Conservation (phyloP, 1,140 invertebrate species). For the Drosophila suzukii region DNA sequence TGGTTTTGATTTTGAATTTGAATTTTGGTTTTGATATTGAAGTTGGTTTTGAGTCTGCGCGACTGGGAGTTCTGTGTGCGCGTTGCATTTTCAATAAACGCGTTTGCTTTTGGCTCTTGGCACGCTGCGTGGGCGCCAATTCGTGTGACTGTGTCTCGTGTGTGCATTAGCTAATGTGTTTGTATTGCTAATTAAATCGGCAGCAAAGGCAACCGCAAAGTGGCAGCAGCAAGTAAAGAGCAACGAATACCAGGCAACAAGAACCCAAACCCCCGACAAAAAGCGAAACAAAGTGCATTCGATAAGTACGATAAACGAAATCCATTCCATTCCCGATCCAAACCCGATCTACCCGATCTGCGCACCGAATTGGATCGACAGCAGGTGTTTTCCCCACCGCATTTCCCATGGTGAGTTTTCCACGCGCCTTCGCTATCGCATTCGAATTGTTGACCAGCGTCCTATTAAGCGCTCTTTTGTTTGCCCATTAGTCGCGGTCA, state of each 20-base stretch:
- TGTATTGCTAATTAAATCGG: slow-evolving; percentile 80
- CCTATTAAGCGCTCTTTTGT: slow-evolving; percentile 51
- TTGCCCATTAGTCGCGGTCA: slow-evolving; percentile 65
- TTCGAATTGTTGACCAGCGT: slow-evolving; percentile 7
- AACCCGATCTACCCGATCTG: slow-evolving; percentile 6
- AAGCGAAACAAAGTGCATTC: slow-evolving; percentile 73
- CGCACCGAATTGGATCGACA: slow-evolving; percentile 51
- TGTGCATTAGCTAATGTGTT: slow-evolving; percentile 74
- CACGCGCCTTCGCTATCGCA: slow-evolving; percentile 4
- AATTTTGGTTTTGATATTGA: slow-evolving; percentile 5
- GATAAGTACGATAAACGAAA: slow-evolving; percentile 67
- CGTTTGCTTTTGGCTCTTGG: slow-evolving; percentile 64
- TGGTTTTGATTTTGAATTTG: slow-evolving; percentile 18
- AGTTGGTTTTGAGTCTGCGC: slow-evolving; percentile 31
- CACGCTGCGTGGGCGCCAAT: slow-evolving; percentile 67
- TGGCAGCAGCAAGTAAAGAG: slow-evolving; percentile 52
- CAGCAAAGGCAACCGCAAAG: slow-evolving; percentile 44
- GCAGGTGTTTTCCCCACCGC: slow-evolving; percentile 33
- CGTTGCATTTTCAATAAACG: slow-evolving; percentile 76
- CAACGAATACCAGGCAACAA: background rate
- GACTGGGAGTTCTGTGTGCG: slow-evolving; percentile 36
- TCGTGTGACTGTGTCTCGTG: slow-evolving; percentile 32
- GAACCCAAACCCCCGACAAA: slow-evolving; percentile 52
- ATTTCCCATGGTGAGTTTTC: slow-evolving; percentile 65
- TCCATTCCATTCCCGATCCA: slow-evolving; percentile 46